Evolutionary conservation across 2,888 invertebrate species (phyloP), one percentile per base, ranked within the genome.

Genomic region (Diogma glabrata): DNA sequence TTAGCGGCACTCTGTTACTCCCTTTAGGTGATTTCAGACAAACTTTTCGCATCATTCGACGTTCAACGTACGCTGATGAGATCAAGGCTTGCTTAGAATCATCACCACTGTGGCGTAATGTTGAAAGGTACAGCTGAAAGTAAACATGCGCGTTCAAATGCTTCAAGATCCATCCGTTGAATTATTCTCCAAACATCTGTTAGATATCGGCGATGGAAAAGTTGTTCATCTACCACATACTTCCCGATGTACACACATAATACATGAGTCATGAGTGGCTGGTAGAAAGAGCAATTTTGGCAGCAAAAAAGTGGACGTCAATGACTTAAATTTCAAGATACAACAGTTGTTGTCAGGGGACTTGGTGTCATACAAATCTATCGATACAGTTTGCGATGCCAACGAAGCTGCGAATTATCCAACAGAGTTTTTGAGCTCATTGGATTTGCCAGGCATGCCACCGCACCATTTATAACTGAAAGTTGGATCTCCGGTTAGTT

Each of bases 221-320:
- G n/a, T 36, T 36, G 16, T 36, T 36, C 4, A 14, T 36, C 17
- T 17, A 17, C 14, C 5, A 36, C 6, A 36, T 36, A 17, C 36
- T 36, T 17, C 14, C 33, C 43, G 57, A 62, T 58, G 47, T 14
- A 16, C 36, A 9, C 36, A 36, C 3, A 36, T n/a, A 36, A 14
- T 36, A 9, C 36, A 36, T 14, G 9, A 3, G 17, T 36, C 36
- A 36, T 36, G 36, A 52, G 48, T 63, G 60, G 36, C 36, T 36
- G 14, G 36, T 9, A 36, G n/a, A 36, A 36, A 36, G 36, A 36
- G 38, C 17, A 7, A 38, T 17, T 17, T 16, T 38, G 6, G 12
- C 17, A 38, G 38, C 38, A 38, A 38, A 17, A 38, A 38, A 38
- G 19, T 38, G 38, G 17, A 17, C 38, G 19, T 38, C 38, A 3